Percentiles rank a stretch among this genome's conserved stretches.
Conservation (phyloP, 2,797 vertebrate genomes). For the Periophthalmus magnuspinnatus region DNA sequence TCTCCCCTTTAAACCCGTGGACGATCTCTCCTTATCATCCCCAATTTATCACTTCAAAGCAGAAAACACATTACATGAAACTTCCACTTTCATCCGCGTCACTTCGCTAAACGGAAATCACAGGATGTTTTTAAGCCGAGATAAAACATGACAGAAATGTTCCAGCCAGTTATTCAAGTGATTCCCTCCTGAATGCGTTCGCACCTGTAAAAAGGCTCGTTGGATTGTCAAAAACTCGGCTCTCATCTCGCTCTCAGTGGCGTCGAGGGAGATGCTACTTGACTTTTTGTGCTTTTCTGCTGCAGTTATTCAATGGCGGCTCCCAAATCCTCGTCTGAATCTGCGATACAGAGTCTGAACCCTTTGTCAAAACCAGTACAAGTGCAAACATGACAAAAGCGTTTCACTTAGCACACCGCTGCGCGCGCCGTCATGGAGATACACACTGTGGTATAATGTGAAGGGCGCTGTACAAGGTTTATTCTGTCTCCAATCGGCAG, state of each 20-base stretch:
- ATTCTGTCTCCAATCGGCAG: constrained; percentile 17
- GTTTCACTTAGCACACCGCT: constrained; percentile 10
- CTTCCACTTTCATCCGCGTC: not conserved
- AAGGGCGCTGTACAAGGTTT: constrained; percentile 29
- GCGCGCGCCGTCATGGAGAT: constrained; percentile 20
- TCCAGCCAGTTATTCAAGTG: not conserved
- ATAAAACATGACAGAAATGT: constrained; percentile 5
- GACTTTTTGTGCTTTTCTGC: constrained; percentile 24
- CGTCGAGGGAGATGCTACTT: constrained; percentile 28
- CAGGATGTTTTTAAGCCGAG: not conserved
- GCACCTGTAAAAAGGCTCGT: not conserved
- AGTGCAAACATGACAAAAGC: constrained; percentile 33
- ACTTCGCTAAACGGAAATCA: not conserved
- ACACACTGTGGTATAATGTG: constrained; percentile 18
- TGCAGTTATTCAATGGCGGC: constrained; percentile 29
- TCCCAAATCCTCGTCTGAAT: constrained; percentile 23
- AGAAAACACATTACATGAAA: no score
- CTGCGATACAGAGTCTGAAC: constrained; percentile 21
- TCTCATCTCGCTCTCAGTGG: constrained; percentile 23
- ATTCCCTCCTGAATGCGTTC: not conserved
- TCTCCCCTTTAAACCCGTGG: not conserved
- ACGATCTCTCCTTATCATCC: not conserved
- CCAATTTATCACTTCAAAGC: not conserved
- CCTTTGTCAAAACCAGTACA: constrained; percentile 24
- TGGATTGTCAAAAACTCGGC: constrained; percentile 14